phyloP scores from a whole-genome alignment of 2,113 vertebrate species.

The Pedionomus torquatus region DNA sequence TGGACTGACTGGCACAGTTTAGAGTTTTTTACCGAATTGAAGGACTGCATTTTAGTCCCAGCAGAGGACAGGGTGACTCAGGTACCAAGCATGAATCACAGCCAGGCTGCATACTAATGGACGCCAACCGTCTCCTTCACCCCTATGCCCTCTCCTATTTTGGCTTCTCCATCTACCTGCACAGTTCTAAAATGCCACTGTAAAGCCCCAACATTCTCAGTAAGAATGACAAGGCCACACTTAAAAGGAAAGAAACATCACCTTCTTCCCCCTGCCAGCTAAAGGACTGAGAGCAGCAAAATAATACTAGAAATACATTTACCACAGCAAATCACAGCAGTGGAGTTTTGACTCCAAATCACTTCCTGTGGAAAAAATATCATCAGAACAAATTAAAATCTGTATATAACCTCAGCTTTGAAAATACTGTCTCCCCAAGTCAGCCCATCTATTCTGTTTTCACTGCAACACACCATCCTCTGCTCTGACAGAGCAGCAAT shows the following conservation, averaged over 20 bases:
- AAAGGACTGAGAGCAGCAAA: neutral
- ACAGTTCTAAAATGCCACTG: neutral
- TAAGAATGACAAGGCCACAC: neutral
- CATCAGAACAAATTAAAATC: neutral
- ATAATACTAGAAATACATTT: neutral
- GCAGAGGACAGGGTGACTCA: neutral
- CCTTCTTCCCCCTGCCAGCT: neutral
- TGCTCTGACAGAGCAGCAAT: neutral
- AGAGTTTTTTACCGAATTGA: neutral
- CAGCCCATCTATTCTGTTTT: neutral
- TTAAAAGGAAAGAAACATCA: neutral
- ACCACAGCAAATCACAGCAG: neutral
- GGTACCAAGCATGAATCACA: neutral
- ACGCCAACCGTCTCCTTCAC: neutral
- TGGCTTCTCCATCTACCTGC: neutral
- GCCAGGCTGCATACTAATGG: neutral
- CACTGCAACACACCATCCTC: neutral
- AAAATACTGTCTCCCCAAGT: neutral
- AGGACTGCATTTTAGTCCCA: neutral
- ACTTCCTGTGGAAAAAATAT: neutral
- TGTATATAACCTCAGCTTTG: neutral
- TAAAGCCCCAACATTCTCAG: neutral
- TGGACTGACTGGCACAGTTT: neutral
- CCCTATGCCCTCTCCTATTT: neutral
- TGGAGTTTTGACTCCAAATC: neutral